Percentiles rank a stretch among this genome's conserved stretches.
These are phyloP conservation scores for Metopolophium dirhodum DNA, from an alignment of 1,140 invertebrate genomes.

Conservation along the genomic window DNA sequence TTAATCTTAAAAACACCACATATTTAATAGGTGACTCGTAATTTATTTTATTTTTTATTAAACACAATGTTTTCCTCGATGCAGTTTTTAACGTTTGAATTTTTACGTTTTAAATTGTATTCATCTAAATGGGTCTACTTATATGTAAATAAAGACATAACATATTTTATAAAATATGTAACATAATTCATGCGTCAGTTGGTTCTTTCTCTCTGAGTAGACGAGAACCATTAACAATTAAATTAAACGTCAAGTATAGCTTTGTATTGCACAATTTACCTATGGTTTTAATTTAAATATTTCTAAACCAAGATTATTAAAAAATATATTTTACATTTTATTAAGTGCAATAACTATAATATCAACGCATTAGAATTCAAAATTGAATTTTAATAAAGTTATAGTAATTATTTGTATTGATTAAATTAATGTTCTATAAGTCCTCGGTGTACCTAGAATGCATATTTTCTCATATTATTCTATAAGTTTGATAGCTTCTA, in stretches of 20 bases:
- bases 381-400: neutral
- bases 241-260: neutral
- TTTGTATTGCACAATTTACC: neutral
- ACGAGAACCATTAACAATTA: neutral
- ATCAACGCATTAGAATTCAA: too few species aligned
- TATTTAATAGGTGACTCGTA: neutral
- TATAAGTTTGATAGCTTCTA: neutral
- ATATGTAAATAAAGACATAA: neutral
- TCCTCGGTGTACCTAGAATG: neutral
- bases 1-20: neutral
- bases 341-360: too few species aligned
- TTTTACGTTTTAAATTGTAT: neutral
- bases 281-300: neutral
- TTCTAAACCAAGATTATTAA: neutral
- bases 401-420: neutral
- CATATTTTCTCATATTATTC: too few species aligned
- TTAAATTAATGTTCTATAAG: neutral
- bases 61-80: neutral
- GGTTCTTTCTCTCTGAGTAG: neutral
- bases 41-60: slow-evolving; percentile 7
- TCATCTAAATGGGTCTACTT: neutral
- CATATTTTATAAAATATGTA: neutral
- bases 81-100: neutral
- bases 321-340: neutral
- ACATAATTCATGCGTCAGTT: neutral